Percentiles rank a stretch among this genome's conserved stretches.
phyloP scores from a whole-genome alignment of 2,113 vertebrate species.

The Pygoscelis antarcticus region DNA sequence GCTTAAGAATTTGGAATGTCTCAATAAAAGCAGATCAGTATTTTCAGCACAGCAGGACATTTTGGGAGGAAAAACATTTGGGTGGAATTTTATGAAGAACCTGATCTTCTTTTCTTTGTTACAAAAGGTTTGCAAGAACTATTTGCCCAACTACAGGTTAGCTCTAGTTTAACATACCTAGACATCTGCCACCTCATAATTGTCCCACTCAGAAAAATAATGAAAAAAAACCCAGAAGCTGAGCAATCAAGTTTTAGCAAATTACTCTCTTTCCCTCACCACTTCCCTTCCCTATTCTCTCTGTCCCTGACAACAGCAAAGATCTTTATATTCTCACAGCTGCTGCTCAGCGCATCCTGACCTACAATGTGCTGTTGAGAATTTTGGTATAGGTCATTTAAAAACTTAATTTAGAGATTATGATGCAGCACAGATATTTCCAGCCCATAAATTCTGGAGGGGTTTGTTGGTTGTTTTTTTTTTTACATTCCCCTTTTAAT shows the following conservation, averaged over 20 bases:
- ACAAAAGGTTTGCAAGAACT: neutral
- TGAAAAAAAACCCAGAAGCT: neutral
- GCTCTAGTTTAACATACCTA: neutral
- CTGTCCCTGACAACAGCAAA: neutral
- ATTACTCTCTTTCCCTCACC: neutral
- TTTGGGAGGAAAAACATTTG: neutral
- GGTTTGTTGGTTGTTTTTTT: neutral
- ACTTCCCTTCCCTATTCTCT: neutral
- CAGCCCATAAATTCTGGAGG: neutral
- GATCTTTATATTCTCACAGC: neutral
- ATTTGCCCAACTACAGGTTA: neutral
- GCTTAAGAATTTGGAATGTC: neutral
- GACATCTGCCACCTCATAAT: neutral
- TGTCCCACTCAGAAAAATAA: neutral
- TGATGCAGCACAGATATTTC: neutral
- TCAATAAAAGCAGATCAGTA: neutral
- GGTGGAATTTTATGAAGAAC: neutral
- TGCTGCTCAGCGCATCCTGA: neutral
- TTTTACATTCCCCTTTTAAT: neutral
- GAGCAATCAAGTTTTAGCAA: neutral
- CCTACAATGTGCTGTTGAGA: neutral
- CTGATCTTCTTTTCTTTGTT: neutral
- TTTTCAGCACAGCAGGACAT: neutral
- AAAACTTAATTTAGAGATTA: neutral
- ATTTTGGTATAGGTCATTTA: neutral